These are phyloP conservation scores for Enteromius paludinosus DNA, from an alignment of 2,797 vertebrate species.

Conservation along the genomic window DNA sequence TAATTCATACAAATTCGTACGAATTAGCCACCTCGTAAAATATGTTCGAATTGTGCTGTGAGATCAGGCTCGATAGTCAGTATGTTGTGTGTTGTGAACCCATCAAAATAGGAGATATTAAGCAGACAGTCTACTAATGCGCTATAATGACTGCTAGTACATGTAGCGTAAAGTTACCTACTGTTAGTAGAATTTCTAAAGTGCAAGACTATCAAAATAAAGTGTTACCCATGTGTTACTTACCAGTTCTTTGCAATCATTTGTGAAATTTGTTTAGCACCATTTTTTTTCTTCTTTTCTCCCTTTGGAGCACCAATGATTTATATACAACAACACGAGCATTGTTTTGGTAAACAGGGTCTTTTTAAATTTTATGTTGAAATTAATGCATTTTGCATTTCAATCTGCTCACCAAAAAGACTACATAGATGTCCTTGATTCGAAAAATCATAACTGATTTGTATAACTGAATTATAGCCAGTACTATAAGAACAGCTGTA, in stretches of 20 bases:
- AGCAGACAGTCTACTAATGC: too few species aligned
- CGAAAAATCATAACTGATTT: conserved; percentile 63
- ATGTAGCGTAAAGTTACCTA: too few species aligned
- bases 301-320: neutral
- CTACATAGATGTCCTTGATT: neutral
- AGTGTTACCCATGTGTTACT: neutral
- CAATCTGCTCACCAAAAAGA: neutral
- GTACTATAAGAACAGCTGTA: conserved; percentile 79
- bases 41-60: too few species aligned
- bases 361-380: neutral
- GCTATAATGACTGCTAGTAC: too few species aligned
- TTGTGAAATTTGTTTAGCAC: neutral
- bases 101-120: too few species aligned
- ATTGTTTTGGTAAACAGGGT: neutral
- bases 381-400: neutral
- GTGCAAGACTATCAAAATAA: too few species aligned
- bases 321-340: neutral
- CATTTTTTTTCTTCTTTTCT: neutral
- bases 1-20: too few species aligned
- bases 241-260: neutral
- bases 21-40: too few species aligned
- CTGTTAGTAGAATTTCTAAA: too few species aligned
- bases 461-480: conserved; percentile 62
- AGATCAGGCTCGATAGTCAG: too few species aligned
- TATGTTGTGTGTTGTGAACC: too few species aligned